These are phyloP conservation scores for Cardinalis cardinalis DNA, from an alignment of 2,113 vertebrate genomes.

Conservation along the genomic window DNA sequence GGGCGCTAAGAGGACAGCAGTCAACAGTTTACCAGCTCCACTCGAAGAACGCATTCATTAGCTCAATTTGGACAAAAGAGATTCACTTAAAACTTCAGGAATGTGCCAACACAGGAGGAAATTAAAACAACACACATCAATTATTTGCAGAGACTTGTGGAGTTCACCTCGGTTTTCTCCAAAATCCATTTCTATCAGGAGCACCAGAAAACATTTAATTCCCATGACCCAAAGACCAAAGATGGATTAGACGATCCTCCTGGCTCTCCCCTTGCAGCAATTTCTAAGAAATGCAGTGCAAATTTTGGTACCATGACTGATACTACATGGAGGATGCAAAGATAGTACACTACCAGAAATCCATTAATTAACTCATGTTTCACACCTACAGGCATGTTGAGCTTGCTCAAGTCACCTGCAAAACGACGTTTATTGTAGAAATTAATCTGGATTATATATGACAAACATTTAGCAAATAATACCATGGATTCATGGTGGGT, in stretches of 20 bases:
- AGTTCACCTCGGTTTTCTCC: not conserved
- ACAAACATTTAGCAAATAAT: not conserved
- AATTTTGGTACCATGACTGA: not conserved
- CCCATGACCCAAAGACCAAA: rapidly evolving
- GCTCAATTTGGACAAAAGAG: not conserved
- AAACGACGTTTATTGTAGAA: not conserved
- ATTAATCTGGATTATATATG: not conserved
- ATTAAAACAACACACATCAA: not conserved
- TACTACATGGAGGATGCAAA: not conserved
- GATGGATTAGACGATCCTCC: not conserved
- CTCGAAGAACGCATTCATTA: not conserved
- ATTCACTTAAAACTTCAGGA: not conserved
- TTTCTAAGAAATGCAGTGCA: not conserved
- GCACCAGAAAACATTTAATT: not conserved
- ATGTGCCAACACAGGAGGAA: not conserved
- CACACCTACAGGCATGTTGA: not conserved
- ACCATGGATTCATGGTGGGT: not conserved
- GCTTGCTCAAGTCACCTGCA: not conserved
- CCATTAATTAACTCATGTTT: not conserved
- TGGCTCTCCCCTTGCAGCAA: not conserved
- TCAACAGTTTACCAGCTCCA: not conserved
- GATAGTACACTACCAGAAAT: not conserved
- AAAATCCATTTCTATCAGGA: not conserved
- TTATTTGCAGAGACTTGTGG: not conserved
- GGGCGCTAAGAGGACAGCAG: not conserved